phyloP scores from a whole-genome alignment of 92 coral and sea anemone genomes.

The Plumapathes pennacea region DNA sequence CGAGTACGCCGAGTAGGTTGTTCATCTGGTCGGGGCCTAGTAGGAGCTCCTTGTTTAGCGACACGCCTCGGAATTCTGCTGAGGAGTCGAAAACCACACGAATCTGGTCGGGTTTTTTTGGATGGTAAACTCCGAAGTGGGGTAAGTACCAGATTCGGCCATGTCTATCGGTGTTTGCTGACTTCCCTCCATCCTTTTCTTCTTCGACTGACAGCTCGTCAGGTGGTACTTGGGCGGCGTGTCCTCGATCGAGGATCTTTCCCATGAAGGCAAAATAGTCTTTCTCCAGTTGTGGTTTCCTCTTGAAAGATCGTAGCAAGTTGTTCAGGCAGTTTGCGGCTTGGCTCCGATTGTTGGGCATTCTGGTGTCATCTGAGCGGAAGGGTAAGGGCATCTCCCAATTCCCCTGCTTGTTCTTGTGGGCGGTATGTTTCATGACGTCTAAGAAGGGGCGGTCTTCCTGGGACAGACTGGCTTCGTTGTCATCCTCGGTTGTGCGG shows the following conservation, averaged over 20 bases:
- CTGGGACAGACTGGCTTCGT: slow-evolving; percentile 15
- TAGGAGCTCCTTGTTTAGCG: slow-evolving; percentile 9
- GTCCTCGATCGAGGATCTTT: neutral
- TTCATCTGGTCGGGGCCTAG: slow-evolving; percentile 23
- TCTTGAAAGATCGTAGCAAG: neutral
- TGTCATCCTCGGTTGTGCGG: slow-evolving; percentile 9
- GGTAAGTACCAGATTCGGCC: slow-evolving; percentile 9
- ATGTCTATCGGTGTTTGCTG: neutral
- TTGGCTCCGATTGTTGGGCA: slow-evolving; percentile 4
- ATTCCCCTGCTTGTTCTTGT: slow-evolving; percentile 17
- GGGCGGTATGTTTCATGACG: slow-evolving; percentile 6
- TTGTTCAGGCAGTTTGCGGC: neutral
- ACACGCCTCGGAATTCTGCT: slow-evolving; percentile 8
- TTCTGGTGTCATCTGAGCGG: neutral
- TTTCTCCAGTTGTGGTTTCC: neutral
- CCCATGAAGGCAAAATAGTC: neutral
- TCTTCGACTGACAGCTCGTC: neutral
- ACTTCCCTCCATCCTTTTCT: too few relatives aligned
- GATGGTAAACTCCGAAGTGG: slow-evolving; percentile 19
- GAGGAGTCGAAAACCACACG: slow-evolving; percentile 15
- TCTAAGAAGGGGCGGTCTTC: slow-evolving; percentile 15
- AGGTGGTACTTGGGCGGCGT: slow-evolving; percentile 5
- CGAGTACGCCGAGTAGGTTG: slow-evolving; percentile 5
- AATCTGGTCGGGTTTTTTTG: slow-evolving; percentile 10
- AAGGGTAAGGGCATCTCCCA: slow-evolving; percentile 34